These are phyloP conservation scores for Nemotelus nigrinus DNA, from an alignment of 2,888 invertebrate species.

Conservation along the genomic window DNA sequence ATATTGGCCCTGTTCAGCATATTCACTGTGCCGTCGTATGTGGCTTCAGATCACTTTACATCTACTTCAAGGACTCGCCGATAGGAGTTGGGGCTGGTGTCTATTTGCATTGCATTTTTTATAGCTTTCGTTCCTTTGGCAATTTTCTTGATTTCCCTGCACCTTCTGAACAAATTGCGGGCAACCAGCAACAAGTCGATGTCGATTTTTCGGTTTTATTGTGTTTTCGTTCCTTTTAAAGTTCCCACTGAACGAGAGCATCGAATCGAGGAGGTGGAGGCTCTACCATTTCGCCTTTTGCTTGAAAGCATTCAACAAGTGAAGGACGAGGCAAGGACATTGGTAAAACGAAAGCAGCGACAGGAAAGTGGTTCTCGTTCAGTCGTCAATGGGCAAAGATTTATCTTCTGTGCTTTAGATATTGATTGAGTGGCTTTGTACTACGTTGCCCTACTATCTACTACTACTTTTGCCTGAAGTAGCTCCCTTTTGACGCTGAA, in stretches of 20 bases:
- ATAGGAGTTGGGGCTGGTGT: not conserved
- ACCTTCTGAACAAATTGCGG: not conserved
- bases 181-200: slow-evolving; percentile 34
- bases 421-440: slow-evolving; percentile 42
- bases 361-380: slow-evolving; percentile 35
- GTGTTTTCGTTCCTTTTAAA: slow-evolving; percentile 24
- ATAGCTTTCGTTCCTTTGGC: not conserved
- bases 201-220: slow-evolving; percentile 13
- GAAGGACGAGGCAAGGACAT: slow-evolving; percentile 26
- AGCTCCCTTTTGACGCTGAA: slow-evolving; percentile 20
- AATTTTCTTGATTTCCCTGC: slow-evolving; percentile 25
- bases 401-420: slow-evolving; percentile 40
- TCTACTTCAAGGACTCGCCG: not conserved
- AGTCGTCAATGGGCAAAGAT: slow-evolving; percentile 40
- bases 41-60: not conserved
- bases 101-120: slow-evolving; percentile 32
- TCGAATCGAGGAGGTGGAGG: not conserved
- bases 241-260: slow-evolving; percentile 16
- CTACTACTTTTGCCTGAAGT: slow-evolving; percentile 18
- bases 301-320: slow-evolving; percentile 32
- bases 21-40: not conserved
- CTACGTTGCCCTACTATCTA: not conserved
- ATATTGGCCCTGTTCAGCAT: slow-evolving; percentile 5
- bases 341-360: slow-evolving; percentile 1
- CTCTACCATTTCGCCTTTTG: not conserved